A percentile compares a stretch with the other conserved stretches of the same genome.
These are phyloP conservation scores for Portunus trituberculatus DNA, from an alignment of 1,140 invertebrate genomes.

Conservation along the genomic window DNA sequence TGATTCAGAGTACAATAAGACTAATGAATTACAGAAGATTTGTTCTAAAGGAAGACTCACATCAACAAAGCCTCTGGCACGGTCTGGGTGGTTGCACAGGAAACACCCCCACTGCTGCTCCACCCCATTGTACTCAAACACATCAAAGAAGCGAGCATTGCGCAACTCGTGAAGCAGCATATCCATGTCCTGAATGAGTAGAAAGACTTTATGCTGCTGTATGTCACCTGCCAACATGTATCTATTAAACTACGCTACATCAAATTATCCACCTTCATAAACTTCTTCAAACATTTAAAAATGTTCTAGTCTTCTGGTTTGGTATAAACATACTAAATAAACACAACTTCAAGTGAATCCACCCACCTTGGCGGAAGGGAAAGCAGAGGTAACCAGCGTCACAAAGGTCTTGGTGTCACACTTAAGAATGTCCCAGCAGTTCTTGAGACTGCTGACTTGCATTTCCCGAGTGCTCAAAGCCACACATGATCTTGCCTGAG, in stretches of 20 bases:
- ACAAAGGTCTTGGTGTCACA: slow-evolving; percentile 94
- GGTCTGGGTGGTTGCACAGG: slow-evolving; percentile 94
- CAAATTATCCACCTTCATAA: no score
- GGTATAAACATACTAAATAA: no score
- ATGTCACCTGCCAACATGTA: no score
- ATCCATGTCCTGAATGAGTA: slow-evolving; percentile 87
- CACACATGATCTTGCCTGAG: slow-evolving; percentile 87
- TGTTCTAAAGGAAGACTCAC: slow-evolving; percentile 79
- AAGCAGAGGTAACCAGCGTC: slow-evolving; percentile 94
- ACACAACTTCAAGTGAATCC: no score
- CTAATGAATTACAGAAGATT: not conserved
- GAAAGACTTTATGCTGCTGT: not conserved
- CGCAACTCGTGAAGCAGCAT: slow-evolving; percentile 91
- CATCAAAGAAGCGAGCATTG: slow-evolving; percentile 93
- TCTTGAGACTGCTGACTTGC: slow-evolving; percentile 90
- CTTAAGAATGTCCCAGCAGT: slow-evolving; percentile 96
- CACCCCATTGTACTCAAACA: slow-evolving; percentile 89
- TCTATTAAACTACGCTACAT: no score
- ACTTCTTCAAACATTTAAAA: no score
- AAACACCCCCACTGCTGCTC: slow-evolving; percentile 90
- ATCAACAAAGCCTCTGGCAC: slow-evolving; percentile 89
- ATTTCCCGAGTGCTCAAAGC: slow-evolving; percentile 92
- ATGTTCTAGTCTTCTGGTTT: no score
- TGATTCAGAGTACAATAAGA: no score
- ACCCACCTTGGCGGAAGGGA: slow-evolving; percentile 90